phyloP scores from a whole-genome alignment of 2,113 vertebrate species.

The Cololabis saira region DNA sequence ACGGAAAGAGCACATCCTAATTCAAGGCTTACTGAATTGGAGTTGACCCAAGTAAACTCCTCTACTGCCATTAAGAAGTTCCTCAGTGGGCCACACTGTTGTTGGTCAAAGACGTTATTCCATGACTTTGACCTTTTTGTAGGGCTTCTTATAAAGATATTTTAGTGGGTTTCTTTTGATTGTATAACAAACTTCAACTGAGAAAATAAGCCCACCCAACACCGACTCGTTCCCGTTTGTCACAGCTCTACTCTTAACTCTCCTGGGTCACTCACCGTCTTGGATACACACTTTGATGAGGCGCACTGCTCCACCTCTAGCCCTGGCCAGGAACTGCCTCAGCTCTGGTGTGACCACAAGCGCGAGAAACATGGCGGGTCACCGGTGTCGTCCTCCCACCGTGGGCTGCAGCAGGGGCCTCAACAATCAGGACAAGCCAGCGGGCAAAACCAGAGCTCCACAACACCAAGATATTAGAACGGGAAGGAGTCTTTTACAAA shows the following conservation, averaged over 20 bases:
- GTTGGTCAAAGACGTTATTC: too few relatives aligned
- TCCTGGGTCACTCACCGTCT: conserved; percentile 89
- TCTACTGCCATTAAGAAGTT: too few relatives aligned
- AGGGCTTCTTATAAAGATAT: background rate
- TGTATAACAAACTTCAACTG: background rate
- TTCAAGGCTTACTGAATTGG: too few relatives aligned
- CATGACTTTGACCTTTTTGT: too few relatives aligned
- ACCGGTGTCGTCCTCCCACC: conserved; percentile 57
- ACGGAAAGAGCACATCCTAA: too few relatives aligned
- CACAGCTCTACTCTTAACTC: background rate
- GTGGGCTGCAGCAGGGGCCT: conserved; percentile 10
- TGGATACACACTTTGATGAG: conserved; percentile 96
- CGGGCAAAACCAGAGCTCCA: conserved; percentile 4
- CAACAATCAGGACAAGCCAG: conserved; percentile 2
- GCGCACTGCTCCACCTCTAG: conserved; percentile 89
- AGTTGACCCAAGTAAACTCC: too few relatives aligned
- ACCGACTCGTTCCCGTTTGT: background rate
- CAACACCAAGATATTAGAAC: conserved; percentile 22
- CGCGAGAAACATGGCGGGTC: conserved; percentile 92
- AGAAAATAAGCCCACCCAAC: background rate
- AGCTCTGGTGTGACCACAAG: conserved; percentile 93
- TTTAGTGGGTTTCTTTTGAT: background rate
- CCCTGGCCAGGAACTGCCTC: conserved; percentile 93
- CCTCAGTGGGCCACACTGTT: too few relatives aligned
- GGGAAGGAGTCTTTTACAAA: conserved; percentile 7